These are phyloP conservation scores for Thaumatotibia leucotreta DNA, from an alignment of 1,140 invertebrate genomes.

Conservation along the genomic window DNA sequence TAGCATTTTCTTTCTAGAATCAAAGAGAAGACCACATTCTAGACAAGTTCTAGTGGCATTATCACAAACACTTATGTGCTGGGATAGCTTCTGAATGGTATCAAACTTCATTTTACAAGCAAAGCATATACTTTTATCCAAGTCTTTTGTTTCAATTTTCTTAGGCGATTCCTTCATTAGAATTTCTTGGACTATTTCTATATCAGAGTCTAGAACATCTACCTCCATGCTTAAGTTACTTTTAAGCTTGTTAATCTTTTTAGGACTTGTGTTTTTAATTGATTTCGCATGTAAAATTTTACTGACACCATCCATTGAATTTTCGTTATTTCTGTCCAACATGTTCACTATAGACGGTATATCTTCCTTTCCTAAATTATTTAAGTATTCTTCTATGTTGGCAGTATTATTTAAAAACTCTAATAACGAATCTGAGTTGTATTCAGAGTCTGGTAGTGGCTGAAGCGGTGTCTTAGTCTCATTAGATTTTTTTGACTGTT, in stretches of 20 bases:
- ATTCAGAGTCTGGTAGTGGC: constrained; percentile 64
- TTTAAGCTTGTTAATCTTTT: constrained; percentile 44
- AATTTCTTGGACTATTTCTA: constrained; percentile 52
- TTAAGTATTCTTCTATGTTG: constrained; percentile 68
- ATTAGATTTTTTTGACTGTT: constrained; percentile 42
- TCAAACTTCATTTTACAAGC: constrained; percentile 49
- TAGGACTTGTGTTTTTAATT: constrained; percentile 48
- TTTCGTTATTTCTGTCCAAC: constrained; percentile 49
- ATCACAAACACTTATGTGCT: constrained; percentile 59
- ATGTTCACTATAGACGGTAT: constrained; percentile 65
- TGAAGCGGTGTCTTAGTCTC: constrained; percentile 54
- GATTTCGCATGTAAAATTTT: constrained; percentile 28
- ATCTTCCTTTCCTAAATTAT: constrained; percentile 66
- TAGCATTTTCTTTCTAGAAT: constrained; percentile 55
- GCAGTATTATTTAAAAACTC: constrained; percentile 68
- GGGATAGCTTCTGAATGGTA: constrained; percentile 44
- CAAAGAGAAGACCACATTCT: constrained; percentile 51
- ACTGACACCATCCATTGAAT: constrained; percentile 22
- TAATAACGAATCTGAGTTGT: constrained; percentile 66
- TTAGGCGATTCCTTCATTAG: constrained; percentile 47
- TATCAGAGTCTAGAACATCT: constrained; percentile 56
- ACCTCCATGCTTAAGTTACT: constrained; percentile 51
- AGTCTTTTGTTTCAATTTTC: constrained; percentile 26
- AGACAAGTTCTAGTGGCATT: constrained; percentile 48
- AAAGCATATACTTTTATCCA: constrained; percentile 33